A percentile compares a stretch with the other conserved stretches of the same genome.
These are phyloP conservation scores for Lasioglossum zephyrum DNA, from an alignment of 2,888 invertebrate genomes.

Conservation along the genomic window DNA sequence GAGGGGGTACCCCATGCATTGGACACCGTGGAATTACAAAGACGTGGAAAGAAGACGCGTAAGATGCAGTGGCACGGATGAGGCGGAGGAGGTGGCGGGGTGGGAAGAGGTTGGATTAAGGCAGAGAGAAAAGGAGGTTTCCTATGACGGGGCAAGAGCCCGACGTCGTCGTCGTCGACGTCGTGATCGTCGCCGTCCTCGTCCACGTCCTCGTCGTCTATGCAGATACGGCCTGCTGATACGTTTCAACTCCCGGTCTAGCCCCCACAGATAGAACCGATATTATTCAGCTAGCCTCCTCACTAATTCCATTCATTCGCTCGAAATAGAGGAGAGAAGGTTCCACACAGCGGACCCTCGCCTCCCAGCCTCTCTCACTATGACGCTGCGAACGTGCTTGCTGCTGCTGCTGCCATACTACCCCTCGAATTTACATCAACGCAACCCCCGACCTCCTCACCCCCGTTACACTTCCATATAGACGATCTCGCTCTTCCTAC, in stretches of 20 bases:
- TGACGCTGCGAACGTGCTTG: slow-evolving; percentile 46
- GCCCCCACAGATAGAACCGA: slow-evolving; percentile 83
- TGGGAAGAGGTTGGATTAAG: slow-evolving; percentile 73
- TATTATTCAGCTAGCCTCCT: slow-evolving; percentile 84
- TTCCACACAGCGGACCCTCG: slow-evolving; percentile 48
- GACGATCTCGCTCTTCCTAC: slow-evolving; percentile 5
- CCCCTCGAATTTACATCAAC: slow-evolving; percentile 57
- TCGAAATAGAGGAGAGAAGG: slow-evolving; percentile 62
- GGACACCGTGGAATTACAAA: slow-evolving; percentile 6
- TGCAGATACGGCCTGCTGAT: slow-evolving; percentile 83
- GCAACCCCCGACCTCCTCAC: slow-evolving; percentile 14
- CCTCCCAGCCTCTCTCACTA: slow-evolving; percentile 7
- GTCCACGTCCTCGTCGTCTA: slow-evolving; percentile 76
- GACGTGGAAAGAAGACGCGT: not conserved
- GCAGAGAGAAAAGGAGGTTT: slow-evolving; percentile 72
- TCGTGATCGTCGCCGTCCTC: slow-evolving; percentile 18
- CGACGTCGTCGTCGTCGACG: slow-evolving; percentile 51
- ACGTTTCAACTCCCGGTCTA: slow-evolving; percentile 82
- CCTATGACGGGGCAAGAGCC: slow-evolving; percentile 67
- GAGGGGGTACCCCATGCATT: slow-evolving; percentile 11
- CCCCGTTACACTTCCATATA: slow-evolving; percentile 16
- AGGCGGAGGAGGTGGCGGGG: not conserved
- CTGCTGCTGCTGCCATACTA: slow-evolving; percentile 25
- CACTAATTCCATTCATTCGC: slow-evolving; percentile 84
- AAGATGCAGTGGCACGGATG: not conserved